Evolutionary conservation across 2,797 vertebrate species (phyloP).

Genomic region (Natrix natrix): DNA sequence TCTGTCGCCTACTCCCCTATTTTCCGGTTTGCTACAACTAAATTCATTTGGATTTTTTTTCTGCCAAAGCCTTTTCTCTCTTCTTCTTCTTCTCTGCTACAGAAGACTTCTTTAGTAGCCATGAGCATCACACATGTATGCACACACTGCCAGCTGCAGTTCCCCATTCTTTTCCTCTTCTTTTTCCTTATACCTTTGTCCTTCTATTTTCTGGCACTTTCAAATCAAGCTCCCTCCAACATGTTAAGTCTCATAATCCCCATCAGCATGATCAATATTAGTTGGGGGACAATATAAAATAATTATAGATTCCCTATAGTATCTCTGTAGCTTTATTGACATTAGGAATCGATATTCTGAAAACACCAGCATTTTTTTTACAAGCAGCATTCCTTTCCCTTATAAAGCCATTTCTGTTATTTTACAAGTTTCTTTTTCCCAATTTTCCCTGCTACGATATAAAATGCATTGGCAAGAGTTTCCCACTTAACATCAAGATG

Average conservation of each 20-base stretch:
- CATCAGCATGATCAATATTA: neutral
- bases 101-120: neutral
- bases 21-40: neutral
- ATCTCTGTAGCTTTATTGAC: neutral
- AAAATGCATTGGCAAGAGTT: conserved; percentile 20
- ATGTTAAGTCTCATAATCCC: neutral
- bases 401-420: conserved; percentile 31
- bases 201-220: neutral
- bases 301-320: conserved; percentile 3
- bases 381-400: conserved; percentile 6
- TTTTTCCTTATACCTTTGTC: neutral
- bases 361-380: neutral
- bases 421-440: neutral
- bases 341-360: neutral
- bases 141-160: neutral
- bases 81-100: neutral
- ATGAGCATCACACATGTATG: neutral
- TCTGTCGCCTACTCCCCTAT: neutral
- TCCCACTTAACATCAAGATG: conserved; percentile 40
- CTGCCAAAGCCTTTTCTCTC: neutral
- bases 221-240: neutral
- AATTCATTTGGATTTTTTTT: neutral
- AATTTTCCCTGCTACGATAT: conserved; percentile 15
- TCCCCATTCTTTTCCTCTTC: neutral
- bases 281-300: neutral